Evolutionary conservation across 2,888 invertebrate species (phyloP), one percentile per base, ranked within the genome.

Genomic region (Oscheius sp.): DNA sequence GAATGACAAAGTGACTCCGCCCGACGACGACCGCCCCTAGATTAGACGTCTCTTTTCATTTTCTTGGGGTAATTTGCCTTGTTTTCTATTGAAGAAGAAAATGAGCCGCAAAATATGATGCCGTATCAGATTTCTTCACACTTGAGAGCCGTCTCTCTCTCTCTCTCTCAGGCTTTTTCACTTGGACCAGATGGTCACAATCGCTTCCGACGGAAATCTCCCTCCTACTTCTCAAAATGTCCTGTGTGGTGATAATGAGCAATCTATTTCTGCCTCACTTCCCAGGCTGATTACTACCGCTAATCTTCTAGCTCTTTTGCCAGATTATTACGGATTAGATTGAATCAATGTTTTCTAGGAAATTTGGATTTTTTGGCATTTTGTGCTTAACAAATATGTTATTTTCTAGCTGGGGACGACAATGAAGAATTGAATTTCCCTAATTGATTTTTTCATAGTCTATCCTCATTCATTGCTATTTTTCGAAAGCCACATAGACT

Each of bases 1-100:
- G 23, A 29, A 61, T 61, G 61, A 61, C 45, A 61, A 45, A 61
- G 61, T 61, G 61, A 45, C 42, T 33, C 31, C 55, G 55, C 55
- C 55, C 55, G 55, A 2, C 55, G 12, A 20, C 37, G 33, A 53
- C 23, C 15, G 29, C 53, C 34, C n/a, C 33, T 34, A 34, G 55
- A 55, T 55, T 55, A 55, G 55, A 55, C 55, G 55, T 33, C 55
- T 15, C 20, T 20, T 15, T 3, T 20, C 42, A 42, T 17, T 17
- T 17, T 20, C 3, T 17, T 20, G 15, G 42, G n/a, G 4, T 42
- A 15, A 3, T 20, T 37, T 37, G 8, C 37, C 37, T 37, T 37
- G 8, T 37, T 37, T 37, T 37, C 15, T 37, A 10, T 37, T 37
- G 37, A 37, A 8, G 12, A 15, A 37, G 37, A 37, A 37, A 37